These are phyloP conservation scores for Seira ritae DNA, from an alignment of 2,888 invertebrate genomes.

Conservation along the genomic window DNA sequence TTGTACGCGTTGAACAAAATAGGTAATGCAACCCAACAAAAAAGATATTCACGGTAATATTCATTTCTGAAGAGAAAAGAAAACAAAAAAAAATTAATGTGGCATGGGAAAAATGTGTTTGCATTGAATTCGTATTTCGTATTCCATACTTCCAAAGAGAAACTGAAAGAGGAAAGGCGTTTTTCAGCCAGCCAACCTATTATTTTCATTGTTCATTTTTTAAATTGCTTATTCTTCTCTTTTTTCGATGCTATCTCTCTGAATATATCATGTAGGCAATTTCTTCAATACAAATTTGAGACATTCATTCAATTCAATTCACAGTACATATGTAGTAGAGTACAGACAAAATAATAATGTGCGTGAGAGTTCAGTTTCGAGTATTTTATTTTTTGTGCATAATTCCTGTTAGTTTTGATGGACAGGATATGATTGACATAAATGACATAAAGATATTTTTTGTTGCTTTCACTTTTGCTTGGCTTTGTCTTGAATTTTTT, in stretches of 20 bases:
- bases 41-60: too few species aligned
- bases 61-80: too few species aligned
- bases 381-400: background rate
- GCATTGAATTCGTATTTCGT: too few species aligned
- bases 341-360: background rate
- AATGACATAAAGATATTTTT: background rate
- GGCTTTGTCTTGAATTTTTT: too few species aligned
- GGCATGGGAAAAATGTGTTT: constrained; percentile 5
- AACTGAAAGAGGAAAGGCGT: constrained; percentile 12
- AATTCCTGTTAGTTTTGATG: constrained; percentile 13
- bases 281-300: background rate
- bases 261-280: too few species aligned
- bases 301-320: background rate
- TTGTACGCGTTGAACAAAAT: constrained; percentile 11
- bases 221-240: background rate
- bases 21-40: background rate
- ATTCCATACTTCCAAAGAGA: too few species aligned
- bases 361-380: constrained; percentile 21
- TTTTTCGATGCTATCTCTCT: background rate
- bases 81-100: constrained; percentile 16
- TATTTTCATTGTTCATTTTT: constrained; percentile 18
- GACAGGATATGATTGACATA: constrained; percentile 12
- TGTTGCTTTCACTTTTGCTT: too few species aligned
- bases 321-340: too few species aligned
- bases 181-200: constrained; percentile 15